Base-by-base conservation (phyloP, 2,797 vertebrate species). In the Chaenodraco wilsoni region DNA sequence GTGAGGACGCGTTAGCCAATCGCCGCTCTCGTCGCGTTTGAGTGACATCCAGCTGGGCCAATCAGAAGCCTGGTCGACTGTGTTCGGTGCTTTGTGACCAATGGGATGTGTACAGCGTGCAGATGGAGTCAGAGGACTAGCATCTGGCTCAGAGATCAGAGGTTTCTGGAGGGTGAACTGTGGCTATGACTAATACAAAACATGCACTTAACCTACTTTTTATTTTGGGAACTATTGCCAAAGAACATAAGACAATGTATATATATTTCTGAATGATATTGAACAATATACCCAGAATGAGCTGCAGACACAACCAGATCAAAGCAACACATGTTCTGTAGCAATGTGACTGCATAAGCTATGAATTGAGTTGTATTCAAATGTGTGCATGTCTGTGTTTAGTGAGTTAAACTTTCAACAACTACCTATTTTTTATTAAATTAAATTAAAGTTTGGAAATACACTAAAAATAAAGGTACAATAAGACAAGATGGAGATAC, bases 101-200 rank as follows among this genome's bases (percentile, higher is more conserved):
- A 90, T 90, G 6, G 63, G 69, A 84, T 12, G 70, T 33, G 82
- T 77, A 78, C 88, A 90, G 83, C 79, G 72, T 88, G 52, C 81
- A 83, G 78, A 80, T 77, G 76, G 59, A 70, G 1, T 48, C 65
- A 0, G 70, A 41, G 70, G 60, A 48, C 49, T 37, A 37, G 62
- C 76, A 63, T 60, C 70, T 64, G 71, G 46, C 27, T 66, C 40
- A 0, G 23, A 74, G 80, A 75, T 72, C 74, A 27, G 62, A 76
- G 72, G 79, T 27, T 72, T 31, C 33, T 61, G 52, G 60, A 75
- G 74, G 56, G 72, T 68, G 43, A 62, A 67, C 52, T 66, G 33
- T 66, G 58, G 37, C 11, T 15, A 52, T 21, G 40, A 65, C 23
- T 37, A 40, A 69, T 46, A 58, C 6, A 64, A 70, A 65, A 21